phyloP scores from a whole-genome alignment of 1,140 invertebrate genomes.

The Episyrphus balteatus region DNA sequence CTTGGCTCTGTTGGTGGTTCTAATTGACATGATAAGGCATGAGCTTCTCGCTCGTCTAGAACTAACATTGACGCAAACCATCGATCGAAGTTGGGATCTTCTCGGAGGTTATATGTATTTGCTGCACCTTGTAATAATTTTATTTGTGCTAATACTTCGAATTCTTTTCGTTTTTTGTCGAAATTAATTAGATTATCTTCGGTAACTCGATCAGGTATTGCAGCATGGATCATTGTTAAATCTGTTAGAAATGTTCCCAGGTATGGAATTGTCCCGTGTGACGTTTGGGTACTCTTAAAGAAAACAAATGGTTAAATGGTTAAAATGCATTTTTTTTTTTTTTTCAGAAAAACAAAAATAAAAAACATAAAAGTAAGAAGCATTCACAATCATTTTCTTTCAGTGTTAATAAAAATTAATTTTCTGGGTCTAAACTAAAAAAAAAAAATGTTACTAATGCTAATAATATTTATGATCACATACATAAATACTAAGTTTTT shows the following conservation, averaged over 20 bases:
- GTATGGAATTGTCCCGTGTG: slow-evolving; percentile 95
- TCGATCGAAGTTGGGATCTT: slow-evolving; percentile 72
- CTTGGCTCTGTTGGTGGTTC: slow-evolving; percentile 53
- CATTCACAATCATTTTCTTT: no score
- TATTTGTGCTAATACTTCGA: slow-evolving; percentile 95
- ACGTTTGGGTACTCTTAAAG: slow-evolving; percentile 57
- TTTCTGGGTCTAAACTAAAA: no score
- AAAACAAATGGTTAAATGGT: slow-evolving; percentile 15
- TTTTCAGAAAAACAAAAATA: no score
- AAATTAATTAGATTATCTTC: slow-evolving; percentile 90
- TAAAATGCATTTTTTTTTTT: background rate
- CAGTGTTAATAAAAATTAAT: no score
- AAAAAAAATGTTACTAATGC: no score
- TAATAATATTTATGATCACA: no score
- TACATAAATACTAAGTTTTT: no score
- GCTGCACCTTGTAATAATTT: slow-evolving; percentile 94
- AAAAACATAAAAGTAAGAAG: background rate
- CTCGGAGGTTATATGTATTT: slow-evolving; percentile 82
- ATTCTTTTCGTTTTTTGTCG: slow-evolving; percentile 96
- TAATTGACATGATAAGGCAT: slow-evolving; percentile 81
- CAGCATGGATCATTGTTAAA: slow-evolving; percentile 97
- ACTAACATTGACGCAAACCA: slow-evolving; percentile 89
- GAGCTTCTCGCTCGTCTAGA: slow-evolving; percentile 82
- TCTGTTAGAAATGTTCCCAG: slow-evolving; percentile 97
- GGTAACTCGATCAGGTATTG: slow-evolving; percentile 74